phyloP scores from a whole-genome alignment of 1,140 invertebrate species.

The Aricia agestis region DNA sequence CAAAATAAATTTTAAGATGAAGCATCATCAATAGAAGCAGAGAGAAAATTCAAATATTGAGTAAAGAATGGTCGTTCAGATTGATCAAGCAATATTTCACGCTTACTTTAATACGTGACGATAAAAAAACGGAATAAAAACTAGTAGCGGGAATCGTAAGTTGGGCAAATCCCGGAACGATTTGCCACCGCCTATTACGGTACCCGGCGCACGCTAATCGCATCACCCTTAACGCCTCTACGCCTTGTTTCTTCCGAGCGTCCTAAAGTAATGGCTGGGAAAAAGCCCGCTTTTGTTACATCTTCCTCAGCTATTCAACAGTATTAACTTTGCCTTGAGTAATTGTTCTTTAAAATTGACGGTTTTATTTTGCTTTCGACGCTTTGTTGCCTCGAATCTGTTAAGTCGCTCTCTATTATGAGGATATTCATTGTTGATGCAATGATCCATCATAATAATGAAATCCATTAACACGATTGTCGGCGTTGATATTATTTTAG shows the following conservation, averaged over 20 bases:
- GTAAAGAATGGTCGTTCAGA: too few relatives aligned
- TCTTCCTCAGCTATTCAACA: slow-evolving; percentile 60
- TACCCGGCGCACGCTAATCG: slow-evolving; percentile 73
- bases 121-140: slow-evolving; percentile 48
- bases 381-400: slow-evolving; percentile 69
- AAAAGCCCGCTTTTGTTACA: slow-evolving; percentile 74
- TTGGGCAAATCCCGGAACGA: slow-evolving; percentile 46
- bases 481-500: neutral
- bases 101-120: neutral
- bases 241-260: slow-evolving; percentile 59
- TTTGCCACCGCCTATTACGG: slow-evolving; percentile 47
- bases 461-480: slow-evolving; percentile 9
- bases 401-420: slow-evolving; percentile 48
- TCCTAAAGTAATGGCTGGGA: slow-evolving; percentile 65
- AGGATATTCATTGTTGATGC: slow-evolving; percentile 47
- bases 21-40: too few relatives aligned
- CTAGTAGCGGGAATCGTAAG: slow-evolving; percentile 75
- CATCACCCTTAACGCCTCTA: slow-evolving; percentile 57
- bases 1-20: too few relatives aligned
- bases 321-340: slow-evolving; percentile 69
- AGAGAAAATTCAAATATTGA: too few relatives aligned
- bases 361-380: slow-evolving; percentile 68
- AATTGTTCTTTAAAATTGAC: slow-evolving; percentile 71
- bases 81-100: neutral
- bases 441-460: slow-evolving; percentile 48